Evolutionary conservation across 2,797 vertebrate genomes (phyloP), one percentile per base, ranked within the genome.

Genomic region (Sebastes glaucus): DNA sequence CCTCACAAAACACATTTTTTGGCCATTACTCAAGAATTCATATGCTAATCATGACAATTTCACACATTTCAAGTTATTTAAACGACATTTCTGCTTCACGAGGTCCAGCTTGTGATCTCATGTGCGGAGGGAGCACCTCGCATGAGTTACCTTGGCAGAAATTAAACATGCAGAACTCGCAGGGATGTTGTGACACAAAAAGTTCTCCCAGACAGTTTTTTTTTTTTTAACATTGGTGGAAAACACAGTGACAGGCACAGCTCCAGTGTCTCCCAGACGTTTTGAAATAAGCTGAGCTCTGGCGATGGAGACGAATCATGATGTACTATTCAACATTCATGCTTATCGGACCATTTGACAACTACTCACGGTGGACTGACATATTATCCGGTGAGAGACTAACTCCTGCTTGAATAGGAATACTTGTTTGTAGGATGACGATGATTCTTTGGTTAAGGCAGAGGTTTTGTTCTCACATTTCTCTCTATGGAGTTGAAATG

Each of bases 281-380:
- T 66, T 74, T 78, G 71, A 55, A 38, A 64, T 61, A 42, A 74
- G 53, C 55, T 67, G 77, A 82, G 82, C 60, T 80, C 61, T 60
- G 11, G 67, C 86, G 83, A 82, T 73, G n/a, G 66, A 81, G 70
- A 74, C 2, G 0, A 85, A 18, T 28, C 27, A 5, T 28, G 70
- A 61, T 52, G 56, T 80, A 60, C 53, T 46, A 86, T 87, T 84
- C 74, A 73, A 72, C 76, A 89, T 89, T 87, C 63, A 75, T 82
- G 87, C 85, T 80, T 57, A 77, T 67, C 42, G 66, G 76, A 88
- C 83, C 81, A 22, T 90, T 85, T 90, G 86, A 93, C 90, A 88
- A 52, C 76, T 11, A 3, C 63, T 80, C 62, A n/a, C 49, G 0
- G 65, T 74, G 69, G 64, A 42, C 25, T 65, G 74, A 71, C 16